Conservation (phyloP, 2,113 vertebrate genomes). For the Perca schrenkii region DNA sequence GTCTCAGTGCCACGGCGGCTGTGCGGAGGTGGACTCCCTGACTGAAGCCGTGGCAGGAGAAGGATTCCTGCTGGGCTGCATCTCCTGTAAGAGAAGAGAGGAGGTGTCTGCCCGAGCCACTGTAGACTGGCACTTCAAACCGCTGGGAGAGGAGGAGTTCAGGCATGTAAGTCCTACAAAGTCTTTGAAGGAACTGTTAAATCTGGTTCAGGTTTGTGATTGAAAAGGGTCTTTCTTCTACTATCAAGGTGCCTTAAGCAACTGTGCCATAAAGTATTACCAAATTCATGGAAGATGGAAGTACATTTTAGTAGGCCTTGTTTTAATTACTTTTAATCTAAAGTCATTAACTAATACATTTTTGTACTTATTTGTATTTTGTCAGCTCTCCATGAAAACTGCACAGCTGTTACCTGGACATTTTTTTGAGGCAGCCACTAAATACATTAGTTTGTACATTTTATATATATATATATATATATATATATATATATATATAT, state of each 20-base stretch:
- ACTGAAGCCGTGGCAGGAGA: slow-evolving; percentile 87
- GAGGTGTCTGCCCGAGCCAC: slow-evolving; percentile 85
- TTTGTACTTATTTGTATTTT: not conserved
- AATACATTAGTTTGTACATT: not conserved
- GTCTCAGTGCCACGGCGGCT: slow-evolving; percentile 81
- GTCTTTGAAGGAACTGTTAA: not conserved
- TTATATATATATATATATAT: not conserved
- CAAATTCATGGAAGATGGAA: not conserved
- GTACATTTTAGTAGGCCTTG: not conserved
- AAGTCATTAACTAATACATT: too few relatives aligned
- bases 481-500: too few relatives aligned
- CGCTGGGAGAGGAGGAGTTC: slow-evolving; percentile 80
- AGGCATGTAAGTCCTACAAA: slow-evolving; percentile 71
- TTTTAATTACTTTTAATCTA: not conserved
- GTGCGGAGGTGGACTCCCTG: slow-evolving; percentile 90
- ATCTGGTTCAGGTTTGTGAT: not conserved
- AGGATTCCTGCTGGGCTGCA: slow-evolving; percentile 89
- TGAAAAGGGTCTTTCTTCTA: not conserved
- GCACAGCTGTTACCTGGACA: not conserved
- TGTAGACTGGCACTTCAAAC: slow-evolving; percentile 89
- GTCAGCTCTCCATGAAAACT: not conserved
- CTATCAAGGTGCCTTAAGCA: not conserved
- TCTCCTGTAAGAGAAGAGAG: slow-evolving; percentile 91
- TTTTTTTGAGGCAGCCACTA: not conserved
- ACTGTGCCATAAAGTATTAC: not conserved